These are phyloP conservation scores for Xylophagus ater DNA, from an alignment of 2,888 invertebrate species.

Conservation along the genomic window DNA sequence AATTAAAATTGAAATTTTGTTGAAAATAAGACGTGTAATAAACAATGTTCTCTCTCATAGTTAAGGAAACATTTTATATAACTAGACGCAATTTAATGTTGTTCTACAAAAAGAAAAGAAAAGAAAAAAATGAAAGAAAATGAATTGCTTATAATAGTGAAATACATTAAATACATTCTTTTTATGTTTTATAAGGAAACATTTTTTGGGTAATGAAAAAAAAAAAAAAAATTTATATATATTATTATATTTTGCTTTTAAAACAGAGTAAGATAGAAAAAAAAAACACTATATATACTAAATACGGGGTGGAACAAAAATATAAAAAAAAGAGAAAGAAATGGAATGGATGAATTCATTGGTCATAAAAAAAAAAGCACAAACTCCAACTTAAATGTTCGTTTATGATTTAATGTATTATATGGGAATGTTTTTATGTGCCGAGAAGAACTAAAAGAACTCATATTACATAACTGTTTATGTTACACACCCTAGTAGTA, in stretches of 20 bases:
- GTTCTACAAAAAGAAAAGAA: slow-evolving; percentile 8
- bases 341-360: slow-evolving; percentile 6
- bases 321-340: slow-evolving; percentile 7
- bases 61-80: no score
- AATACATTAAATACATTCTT: slow-evolving; percentile 17
- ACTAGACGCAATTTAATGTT: no score
- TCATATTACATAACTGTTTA: not conserved
- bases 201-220: no score
- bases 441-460: not conserved
- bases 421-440: not conserved
- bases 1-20: no score
- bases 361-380: slow-evolving; percentile 2
- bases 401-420: slow-evolving; percentile 4
- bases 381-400: no score
- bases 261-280: no score
- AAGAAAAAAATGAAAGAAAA: slow-evolving; percentile 5
- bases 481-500: not conserved
- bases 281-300: no score
- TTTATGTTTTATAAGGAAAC: slow-evolving; percentile 16
- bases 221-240: slow-evolving; percentile 10
- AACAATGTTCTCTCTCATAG: no score
- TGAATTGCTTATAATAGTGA: slow-evolving; percentile 17
- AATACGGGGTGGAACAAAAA: no score
- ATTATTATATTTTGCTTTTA: no score
- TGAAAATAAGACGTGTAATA: no score